phyloP scores from a whole-genome alignment of 2,888 invertebrate genomes.

The Caenorhabditis sp. region DNA sequence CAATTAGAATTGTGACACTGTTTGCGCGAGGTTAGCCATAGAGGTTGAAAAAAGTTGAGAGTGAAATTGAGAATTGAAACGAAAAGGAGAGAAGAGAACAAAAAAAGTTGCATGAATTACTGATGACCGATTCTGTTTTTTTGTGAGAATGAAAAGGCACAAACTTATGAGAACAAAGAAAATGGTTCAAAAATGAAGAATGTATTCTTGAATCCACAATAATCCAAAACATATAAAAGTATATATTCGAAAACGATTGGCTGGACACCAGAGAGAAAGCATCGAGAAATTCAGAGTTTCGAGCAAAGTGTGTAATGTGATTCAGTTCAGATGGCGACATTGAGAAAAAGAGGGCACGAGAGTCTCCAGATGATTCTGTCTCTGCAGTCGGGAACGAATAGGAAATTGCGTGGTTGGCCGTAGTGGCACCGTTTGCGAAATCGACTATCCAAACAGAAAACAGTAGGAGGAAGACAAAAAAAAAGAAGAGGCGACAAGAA shows the following conservation, averaged over 20 bases:
- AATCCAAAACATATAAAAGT: conserved; percentile 28
- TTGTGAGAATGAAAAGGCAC: not conserved
- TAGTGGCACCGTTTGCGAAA: conserved; percentile 40
- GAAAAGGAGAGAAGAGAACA: conserved; percentile 28
- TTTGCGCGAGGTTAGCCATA: conserved; percentile 31
- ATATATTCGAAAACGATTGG: conserved; percentile 46
- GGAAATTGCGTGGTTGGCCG: conserved; percentile 6
- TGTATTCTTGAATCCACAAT: not conserved
- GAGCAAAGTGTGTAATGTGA: conserved; percentile 57
- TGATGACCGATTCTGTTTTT: conserved; percentile 41
- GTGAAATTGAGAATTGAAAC: conserved; percentile 51
- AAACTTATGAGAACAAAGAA: not conserved
- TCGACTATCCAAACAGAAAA: conserved; percentile 53
- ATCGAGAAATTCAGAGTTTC: conserved; percentile 16
- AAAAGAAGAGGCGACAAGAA: conserved; percentile 16
- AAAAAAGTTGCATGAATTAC: conserved; percentile 56
- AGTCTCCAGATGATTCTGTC: conserved; percentile 53
- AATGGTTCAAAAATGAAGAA: not conserved
- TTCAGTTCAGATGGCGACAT: conserved; percentile 65
- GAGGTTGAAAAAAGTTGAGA: conserved; percentile 18
- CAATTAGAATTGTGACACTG: conserved; percentile 58
- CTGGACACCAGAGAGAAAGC: conserved; percentile 3
- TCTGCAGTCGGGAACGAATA: conserved; percentile 24
- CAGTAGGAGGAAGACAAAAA: conserved; percentile 26
- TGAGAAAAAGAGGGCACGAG: conserved; percentile 38